phyloP scores from a whole-genome alignment of 2,113 vertebrate species.

The Scomber scombrus region DNA sequence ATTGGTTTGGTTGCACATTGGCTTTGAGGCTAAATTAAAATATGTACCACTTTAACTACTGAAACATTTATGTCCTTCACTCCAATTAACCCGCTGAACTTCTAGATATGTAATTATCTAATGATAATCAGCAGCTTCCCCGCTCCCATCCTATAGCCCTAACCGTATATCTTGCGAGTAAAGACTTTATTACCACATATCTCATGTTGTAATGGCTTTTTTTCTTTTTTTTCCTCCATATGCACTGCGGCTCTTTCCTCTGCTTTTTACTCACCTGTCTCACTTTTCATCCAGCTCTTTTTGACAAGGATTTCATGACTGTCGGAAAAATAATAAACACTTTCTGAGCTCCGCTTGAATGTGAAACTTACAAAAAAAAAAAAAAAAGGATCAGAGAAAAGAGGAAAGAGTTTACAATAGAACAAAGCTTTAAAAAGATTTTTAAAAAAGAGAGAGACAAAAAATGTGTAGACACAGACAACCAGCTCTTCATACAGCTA shows the following conservation, averaged over 20 bases:
- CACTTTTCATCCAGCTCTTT: background rate
- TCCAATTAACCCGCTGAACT: background rate
- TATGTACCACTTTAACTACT: background rate
- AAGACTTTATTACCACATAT: background rate
- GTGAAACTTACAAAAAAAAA: constrained; percentile 3
- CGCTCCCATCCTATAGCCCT: too few species aligned
- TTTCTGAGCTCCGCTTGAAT: background rate
- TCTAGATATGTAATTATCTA: background rate
- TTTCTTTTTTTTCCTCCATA: too few species aligned
- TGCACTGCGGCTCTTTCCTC: background rate
- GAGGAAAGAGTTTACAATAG: background rate
- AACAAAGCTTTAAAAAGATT: background rate
- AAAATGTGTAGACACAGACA: background rate
- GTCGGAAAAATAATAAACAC: background rate
- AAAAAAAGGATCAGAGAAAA: background rate
- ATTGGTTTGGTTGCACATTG: background rate
- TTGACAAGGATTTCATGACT: background rate
- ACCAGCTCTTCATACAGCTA: background rate
- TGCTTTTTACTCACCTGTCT: background rate
- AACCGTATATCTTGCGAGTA: too few species aligned
- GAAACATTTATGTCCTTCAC: background rate
- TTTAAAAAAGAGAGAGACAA: background rate
- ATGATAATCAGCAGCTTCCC: background rate
- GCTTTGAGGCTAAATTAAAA: too few species aligned
- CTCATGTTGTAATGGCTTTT: background rate